phyloP scores from a whole-genome alignment of 2,888 invertebrate genomes.

The Tetranychus piercei region DNA sequence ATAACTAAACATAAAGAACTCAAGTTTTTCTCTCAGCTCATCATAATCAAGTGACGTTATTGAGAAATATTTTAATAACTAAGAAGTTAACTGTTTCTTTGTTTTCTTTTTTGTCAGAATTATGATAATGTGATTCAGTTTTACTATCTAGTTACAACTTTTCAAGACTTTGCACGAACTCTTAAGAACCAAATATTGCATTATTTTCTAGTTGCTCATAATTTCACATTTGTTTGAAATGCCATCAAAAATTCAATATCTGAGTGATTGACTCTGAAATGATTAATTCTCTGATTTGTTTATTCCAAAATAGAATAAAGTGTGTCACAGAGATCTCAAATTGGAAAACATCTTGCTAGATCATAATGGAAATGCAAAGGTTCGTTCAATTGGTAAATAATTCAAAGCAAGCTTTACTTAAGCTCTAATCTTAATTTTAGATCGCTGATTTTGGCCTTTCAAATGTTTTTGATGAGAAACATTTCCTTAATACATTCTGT shows the following conservation, averaged over 20 bases:
- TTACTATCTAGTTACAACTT: too few relatives aligned
- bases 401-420: too few relatives aligned
- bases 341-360: constrained; percentile 84
- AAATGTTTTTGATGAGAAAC: constrained; percentile 78
- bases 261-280: background rate
- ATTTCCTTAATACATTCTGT: constrained; percentile 74
- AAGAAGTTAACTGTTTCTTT: too few relatives aligned
- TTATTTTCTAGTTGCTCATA: background rate
- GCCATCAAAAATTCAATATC: background rate
- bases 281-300: background rate
- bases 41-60: too few relatives aligned
- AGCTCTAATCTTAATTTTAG: constrained; percentile 35
- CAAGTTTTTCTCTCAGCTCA: too few relatives aligned
- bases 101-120: too few relatives aligned
- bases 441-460: constrained; percentile 97
- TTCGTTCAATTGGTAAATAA: constrained; percentile 32
- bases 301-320: constrained; percentile 48
- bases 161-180: background rate
- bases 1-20: too few relatives aligned
- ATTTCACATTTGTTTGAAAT: background rate
- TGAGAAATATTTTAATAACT: too few relatives aligned
- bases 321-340: constrained; percentile 87
- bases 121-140: too few relatives aligned
- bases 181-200: background rate
- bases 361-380: constrained; percentile 82